Evolutionary conservation across 2,797 vertebrate species (phyloP).

Genomic region (Petrocephalus sullivani): DNA sequence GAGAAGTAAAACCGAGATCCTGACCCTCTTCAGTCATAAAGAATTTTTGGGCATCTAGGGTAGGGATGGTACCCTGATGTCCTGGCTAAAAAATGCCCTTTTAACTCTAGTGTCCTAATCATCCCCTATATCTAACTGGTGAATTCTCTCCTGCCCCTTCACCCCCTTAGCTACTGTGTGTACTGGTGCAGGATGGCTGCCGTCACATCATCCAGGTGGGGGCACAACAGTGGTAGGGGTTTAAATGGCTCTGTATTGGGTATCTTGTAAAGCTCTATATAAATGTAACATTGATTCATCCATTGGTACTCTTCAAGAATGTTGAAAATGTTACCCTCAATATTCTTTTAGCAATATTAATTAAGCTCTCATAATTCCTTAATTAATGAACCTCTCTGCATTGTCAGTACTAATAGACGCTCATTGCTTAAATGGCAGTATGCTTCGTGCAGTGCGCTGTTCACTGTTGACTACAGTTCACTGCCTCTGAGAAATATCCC

Average conservation of each 20-base stretch:
- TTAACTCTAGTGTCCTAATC: too few relatives aligned
- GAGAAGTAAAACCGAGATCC: too few relatives aligned
- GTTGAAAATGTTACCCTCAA: not conserved
- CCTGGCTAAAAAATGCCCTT: too few relatives aligned
- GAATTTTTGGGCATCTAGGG: not conserved
- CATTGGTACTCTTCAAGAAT: not conserved
- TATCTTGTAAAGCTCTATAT: too few relatives aligned
- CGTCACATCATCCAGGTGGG: too few relatives aligned
- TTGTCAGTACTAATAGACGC: not conserved
- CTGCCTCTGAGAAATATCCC: not conserved
- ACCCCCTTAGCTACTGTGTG: too few relatives aligned
- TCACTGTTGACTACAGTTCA: not conserved
- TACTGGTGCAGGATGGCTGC: too few relatives aligned
- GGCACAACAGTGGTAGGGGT: too few relatives aligned
- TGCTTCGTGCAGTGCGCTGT: not conserved
- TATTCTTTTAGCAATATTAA: not conserved
- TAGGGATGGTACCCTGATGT: too few relatives aligned
- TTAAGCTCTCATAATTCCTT: not conserved
- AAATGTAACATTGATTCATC: not conserved
- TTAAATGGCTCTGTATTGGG: too few relatives aligned
- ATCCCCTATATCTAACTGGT: too few relatives aligned
- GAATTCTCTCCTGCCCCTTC: too few relatives aligned
- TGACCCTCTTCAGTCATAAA: not conserved
- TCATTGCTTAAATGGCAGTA: not conserved
- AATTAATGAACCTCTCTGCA: not conserved